Percentiles rank a stretch among this genome's conserved stretches.
Evolutionary conservation across 1,140 invertebrate species (phyloP).

Genomic region (Asobara japonica): DNA sequence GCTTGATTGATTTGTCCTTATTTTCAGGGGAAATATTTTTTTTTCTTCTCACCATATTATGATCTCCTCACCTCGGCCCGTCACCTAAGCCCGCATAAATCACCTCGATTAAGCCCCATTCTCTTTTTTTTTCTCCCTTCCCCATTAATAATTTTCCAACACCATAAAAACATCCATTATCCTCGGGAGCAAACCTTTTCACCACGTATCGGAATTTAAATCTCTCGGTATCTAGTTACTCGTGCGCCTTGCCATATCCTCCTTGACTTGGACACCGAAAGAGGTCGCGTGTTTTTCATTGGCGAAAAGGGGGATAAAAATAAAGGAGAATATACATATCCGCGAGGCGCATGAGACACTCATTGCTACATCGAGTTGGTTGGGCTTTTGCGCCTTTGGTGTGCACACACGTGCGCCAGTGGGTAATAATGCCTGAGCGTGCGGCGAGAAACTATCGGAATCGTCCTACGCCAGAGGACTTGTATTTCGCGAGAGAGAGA

Average conservation of each 20-base stretch:
- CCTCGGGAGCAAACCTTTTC: neutral
- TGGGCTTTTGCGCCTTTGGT: constrained; percentile 7
- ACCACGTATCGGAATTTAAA: constrained; percentile 5
- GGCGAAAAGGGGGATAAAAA: constrained; percentile 1
- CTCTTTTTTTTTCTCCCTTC: neutral
- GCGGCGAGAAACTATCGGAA: neutral
- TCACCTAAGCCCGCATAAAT: too few species aligned
- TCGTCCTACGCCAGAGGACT: constrained; percentile 1
- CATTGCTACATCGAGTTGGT: constrained; percentile 1
- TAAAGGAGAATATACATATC: constrained; percentile 10
- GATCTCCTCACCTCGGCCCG: too few species aligned
- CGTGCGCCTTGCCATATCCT: neutral
- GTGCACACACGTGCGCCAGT: neutral
- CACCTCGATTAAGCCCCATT: too few species aligned
- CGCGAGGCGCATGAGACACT: constrained; percentile 21
- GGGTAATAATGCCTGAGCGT: neutral
- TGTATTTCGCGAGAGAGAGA: neutral
- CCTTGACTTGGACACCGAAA: constrained; percentile 20
- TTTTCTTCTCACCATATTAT: too few species aligned
- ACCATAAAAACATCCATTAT: constrained; percentile 8
- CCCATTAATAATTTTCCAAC: neutral
- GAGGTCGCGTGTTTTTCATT: constrained; percentile 21
- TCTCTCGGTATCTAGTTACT: constrained; percentile 14
- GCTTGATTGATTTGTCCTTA: too few species aligned
- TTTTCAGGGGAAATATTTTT: too few species aligned